Conservation (phyloP, 2,888 invertebrate species). For the Dicyrtoma fusca region DNA sequence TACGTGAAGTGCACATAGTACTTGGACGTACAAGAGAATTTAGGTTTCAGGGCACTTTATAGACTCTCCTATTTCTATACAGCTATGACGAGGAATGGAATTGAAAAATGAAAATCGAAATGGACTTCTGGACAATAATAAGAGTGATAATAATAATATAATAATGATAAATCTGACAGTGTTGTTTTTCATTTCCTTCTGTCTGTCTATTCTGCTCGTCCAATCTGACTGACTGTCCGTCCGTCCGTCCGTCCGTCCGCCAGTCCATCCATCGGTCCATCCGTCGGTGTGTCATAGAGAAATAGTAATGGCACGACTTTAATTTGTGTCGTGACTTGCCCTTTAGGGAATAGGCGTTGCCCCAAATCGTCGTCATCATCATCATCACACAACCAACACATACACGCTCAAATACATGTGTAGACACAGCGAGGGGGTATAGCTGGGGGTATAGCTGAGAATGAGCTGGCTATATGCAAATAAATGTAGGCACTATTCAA, state of each 20-base stretch:
- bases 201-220: not conserved
- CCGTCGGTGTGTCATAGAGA: conserved; percentile 37
- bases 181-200: conserved; percentile 28
- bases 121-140: conserved; percentile 23
- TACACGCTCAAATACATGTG: conserved; percentile 2
- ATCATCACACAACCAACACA: conserved; percentile 17
- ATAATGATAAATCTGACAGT: conserved; percentile 15
- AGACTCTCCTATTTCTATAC: no score
- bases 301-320: conserved; percentile 52
- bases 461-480: no score
- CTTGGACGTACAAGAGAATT: no score
- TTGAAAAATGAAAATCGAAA: no score
- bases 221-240: not conserved
- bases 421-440: not conserved
- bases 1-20: no score
- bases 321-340: conserved; percentile 56
- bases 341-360: conserved; percentile 55
- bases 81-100: no score
- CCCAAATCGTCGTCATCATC: conserved; percentile 38
- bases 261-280: conserved; percentile 10
- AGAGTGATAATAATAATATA: no score
- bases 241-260: conserved; percentile 20
- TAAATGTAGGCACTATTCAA: no score
- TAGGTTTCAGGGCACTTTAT: no score
- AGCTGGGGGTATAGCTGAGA: not conserved